These are phyloP conservation scores for Trichopoda pennipes DNA, from an alignment of 2,888 invertebrate genomes.

Conservation along the genomic window DNA sequence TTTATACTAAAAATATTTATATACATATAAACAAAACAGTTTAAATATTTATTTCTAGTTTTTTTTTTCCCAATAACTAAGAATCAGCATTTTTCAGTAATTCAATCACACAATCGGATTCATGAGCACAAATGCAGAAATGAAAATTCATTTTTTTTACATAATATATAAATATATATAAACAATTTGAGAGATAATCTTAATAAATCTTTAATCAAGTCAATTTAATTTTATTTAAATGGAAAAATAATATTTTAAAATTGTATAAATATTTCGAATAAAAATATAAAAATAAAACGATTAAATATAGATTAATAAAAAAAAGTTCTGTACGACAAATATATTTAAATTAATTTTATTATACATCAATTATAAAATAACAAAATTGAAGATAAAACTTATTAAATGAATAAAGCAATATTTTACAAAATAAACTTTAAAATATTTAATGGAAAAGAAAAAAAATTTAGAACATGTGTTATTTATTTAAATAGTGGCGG, in stretches of 20 bases:
- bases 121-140: not conserved
- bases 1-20: constrained; percentile 49
- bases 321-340: constrained; percentile 35
- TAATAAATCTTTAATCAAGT: constrained; percentile 55
- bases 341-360: constrained; percentile 44
- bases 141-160: constrained; percentile 25
- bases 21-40: constrained; percentile 67
- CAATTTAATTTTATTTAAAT: constrained; percentile 60
- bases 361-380: not conserved
- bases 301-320: constrained; percentile 30
- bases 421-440: constrained; percentile 33
- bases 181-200: constrained; percentile 26
- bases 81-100: constrained; percentile 23
- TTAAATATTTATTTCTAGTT: constrained; percentile 39
- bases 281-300: constrained; percentile 5
- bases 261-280: constrained; percentile 54
- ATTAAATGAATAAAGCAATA: constrained; percentile 51
- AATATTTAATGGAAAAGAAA: constrained; percentile 7
- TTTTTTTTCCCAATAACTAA: constrained; percentile 13
- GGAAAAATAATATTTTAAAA: constrained; percentile 37
- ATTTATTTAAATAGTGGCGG: constrained; percentile 2
- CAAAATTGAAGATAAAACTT: not conserved
- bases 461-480: not conserved
- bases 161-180: constrained; percentile 14
- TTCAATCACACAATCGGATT: constrained; percentile 26